Evolutionary conservation across 1,140 invertebrate genomes (phyloP), one percentile per base, ranked within the genome.

Genomic region (Atta cephalotes): DNA sequence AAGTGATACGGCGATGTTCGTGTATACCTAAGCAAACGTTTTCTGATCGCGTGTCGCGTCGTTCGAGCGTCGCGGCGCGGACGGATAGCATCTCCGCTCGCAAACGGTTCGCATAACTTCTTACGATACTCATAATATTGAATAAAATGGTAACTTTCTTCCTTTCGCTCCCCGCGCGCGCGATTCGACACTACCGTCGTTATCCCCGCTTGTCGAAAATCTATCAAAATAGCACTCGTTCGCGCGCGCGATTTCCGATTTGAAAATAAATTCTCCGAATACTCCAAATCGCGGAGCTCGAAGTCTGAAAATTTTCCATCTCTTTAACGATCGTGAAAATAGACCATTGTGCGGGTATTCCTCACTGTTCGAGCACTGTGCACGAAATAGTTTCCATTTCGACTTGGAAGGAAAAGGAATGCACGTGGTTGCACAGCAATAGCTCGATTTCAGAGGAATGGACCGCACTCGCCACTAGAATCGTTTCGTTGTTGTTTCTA

Each of bases 301-400:
- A 71, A 58, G 35, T 10, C 56, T 51, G 70, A 62, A 53, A 76
- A 84, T 84, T 84, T 84, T 84, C 70, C 80, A 68, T 76, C 39
- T 84, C 70, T 84, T 84, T 76, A 84, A 84, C 70, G 80, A 76
- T 49, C 70, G 80, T 56, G 70, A 84, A 76, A 76, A 84, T 84
- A 76, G 70, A 84, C 80, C 39, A 84, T 84, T 84, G 80, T 84
- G 18, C 25, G 56, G n/a, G 2, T 82, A 82, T 82, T 74, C 21
- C 21, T 18, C 53, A 12, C 62, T 10, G 39, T 74, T 62, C 70
- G 80, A 76, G 56, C 25, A 35, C 49, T 51, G 56, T 62, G 39
- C 68, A 68, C 56, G 56, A 84, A 84, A 84, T 84, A 84, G 56
- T 84, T 84, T 84, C 70, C 80, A 84, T 84, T 84, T 76, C 56